Conservation (phyloP, 2,888 invertebrate species). For the Limnephilus marmoratus region DNA sequence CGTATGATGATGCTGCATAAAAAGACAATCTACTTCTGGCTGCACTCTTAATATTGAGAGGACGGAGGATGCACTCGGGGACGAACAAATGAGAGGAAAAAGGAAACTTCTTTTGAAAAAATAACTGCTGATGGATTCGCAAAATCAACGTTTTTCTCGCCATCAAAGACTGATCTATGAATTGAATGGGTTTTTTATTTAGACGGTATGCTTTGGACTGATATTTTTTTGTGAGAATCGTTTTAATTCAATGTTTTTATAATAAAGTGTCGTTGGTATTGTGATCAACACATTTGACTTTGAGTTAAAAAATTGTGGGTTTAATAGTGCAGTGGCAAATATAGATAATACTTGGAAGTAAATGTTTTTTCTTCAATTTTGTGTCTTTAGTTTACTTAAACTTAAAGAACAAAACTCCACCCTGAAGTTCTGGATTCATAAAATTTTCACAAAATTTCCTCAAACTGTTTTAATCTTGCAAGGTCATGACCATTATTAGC, state of each 20-base stretch:
- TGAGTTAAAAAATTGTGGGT: neutral
- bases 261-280: neutral
- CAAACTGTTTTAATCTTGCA: too few relatives aligned
- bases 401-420: neutral
- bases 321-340: neutral
- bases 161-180: neutral
- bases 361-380: neutral
- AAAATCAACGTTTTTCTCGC: neutral
- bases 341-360: too few relatives aligned
- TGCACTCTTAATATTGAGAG: constrained; percentile 45
- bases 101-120: neutral
- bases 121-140: constrained; percentile 6
- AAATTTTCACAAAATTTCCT: neutral
- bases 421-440: neutral
- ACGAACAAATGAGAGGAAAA: constrained; percentile 24
- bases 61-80: constrained; percentile 33
- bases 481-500: neutral
- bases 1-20: constrained; percentile 60
- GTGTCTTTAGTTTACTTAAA: neutral
- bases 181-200: neutral
- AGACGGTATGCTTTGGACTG: neutral
- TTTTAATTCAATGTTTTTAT: neutral
- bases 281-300: neutral
- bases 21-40: constrained; percentile 58
- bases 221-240: neutral